Base-by-base conservation (phyloP, 2,113 vertebrate species). In the Cnemophilus loriae region DNA sequence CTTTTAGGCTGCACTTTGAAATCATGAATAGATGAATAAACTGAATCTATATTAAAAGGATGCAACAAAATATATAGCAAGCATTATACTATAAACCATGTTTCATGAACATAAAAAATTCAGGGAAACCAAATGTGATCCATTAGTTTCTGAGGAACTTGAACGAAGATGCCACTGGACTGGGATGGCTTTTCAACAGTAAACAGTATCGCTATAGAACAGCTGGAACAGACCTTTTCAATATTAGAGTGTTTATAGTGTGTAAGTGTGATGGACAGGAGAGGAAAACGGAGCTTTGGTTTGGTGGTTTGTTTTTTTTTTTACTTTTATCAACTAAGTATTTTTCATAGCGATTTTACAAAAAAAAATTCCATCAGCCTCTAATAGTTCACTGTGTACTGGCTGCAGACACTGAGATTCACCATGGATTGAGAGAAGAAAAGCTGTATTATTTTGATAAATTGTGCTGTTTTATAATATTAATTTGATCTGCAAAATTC, bases 401-500 rank as follows among this genome's bases (percentile, higher is more conserved):
- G 56, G 80, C 90, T 92, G 44, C 61, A 92, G 90, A 90, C 55
- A 30, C 39, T 44, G 46, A 63, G 47, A 70, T 74, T 90, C 5
- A 3, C 71, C 67, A 28, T 67, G 63, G 39, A 80, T 85, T 88
- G 21, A 57, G 85, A 94, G 63, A 90, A 91, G 52, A 94, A 93
- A 88, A 93, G 56, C 16, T 5, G 2, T 70, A 80, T 91, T 96
- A 93, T 93, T 94, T 84, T 94, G 92, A 94, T 84, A 94, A 94
- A 93, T 93, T 46, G 19, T 53, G 41, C 79, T 71, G 57, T 9
- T 96, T 92, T 89, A 46, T 78, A 92, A 94, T 89, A 95, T 90
- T 88, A 87, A 96, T 93, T 94, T 95, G 80, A 78, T 84, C 83
- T 84, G 65, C 44, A 92, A 82, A 95, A 90, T 84, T 92, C 86